Evolutionary conservation across 2,797 vertebrate species (phyloP).

Genomic region (Sarcoramphus papa): DNA sequence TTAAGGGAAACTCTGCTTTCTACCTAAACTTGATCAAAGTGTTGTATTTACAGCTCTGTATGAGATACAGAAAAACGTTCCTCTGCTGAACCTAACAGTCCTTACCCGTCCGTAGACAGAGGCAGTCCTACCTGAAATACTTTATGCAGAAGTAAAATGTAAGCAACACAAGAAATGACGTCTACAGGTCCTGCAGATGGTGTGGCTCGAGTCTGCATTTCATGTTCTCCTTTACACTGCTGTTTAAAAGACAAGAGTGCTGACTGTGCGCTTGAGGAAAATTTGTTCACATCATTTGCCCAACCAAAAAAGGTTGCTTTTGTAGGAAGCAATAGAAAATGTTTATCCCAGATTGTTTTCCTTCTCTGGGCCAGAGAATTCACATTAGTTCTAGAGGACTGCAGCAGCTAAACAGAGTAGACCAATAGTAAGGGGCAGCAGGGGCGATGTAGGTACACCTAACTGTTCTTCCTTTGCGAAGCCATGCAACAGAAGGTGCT

Average conservation of each 20-base stretch:
- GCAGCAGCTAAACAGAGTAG: background rate
- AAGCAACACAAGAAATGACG: background rate
- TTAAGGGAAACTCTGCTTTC: background rate
- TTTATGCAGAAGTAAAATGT: background rate
- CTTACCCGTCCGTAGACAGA: background rate
- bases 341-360: background rate
- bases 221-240: background rate
- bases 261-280: background rate
- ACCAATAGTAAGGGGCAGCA: rapidly evolving
- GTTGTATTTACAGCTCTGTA: background rate
- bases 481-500: background rate
- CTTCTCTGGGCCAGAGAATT: background rate
- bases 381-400: background rate
- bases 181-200: background rate
- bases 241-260: background rate
- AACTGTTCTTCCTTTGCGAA: background rate
- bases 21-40: background rate
- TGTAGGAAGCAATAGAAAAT: background rate
- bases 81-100: background rate
- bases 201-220: background rate
- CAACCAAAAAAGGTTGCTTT: background rate
- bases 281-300: background rate
- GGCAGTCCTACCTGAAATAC: background rate
- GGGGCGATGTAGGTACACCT: rapidly evolving
- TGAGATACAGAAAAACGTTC: background rate